These are phyloP conservation scores for Limnephilus lunatus DNA, from an alignment of 2,888 invertebrate genomes.

Conservation along the genomic window DNA sequence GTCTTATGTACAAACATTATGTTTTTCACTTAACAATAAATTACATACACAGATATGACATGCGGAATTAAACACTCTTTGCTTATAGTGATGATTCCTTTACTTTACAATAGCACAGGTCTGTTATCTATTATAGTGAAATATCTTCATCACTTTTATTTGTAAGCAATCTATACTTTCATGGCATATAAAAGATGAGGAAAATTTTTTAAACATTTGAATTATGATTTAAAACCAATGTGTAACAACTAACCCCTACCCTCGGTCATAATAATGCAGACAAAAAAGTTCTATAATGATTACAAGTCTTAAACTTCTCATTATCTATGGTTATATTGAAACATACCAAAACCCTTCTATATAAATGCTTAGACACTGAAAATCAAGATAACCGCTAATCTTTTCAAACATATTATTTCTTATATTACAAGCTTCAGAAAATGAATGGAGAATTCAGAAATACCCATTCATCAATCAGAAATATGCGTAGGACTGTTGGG, in stretches of 20 bases:
- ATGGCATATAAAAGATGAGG: neutral
- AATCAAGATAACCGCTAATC: neutral
- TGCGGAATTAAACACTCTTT: neutral
- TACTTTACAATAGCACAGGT: neutral
- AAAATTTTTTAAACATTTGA: neutral
- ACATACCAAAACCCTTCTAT: neutral
- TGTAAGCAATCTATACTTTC: neutral
- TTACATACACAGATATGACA: neutral
- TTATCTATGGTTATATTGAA: neutral
- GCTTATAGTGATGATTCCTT: neutral
- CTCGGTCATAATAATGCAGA: neutral
- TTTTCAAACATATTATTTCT: neutral
- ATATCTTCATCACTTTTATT: neutral
- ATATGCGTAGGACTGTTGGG: neutral
- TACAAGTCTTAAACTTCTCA: slow-evolving; percentile 2
- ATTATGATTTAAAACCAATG: neutral
- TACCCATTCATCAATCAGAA: too few relatives aligned
- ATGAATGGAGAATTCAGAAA: too few relatives aligned
- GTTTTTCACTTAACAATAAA: neutral
- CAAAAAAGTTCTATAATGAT: neutral
- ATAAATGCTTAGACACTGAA: neutral
- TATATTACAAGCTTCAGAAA: neutral
- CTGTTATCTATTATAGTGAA: neutral
- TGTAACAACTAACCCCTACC: neutral
- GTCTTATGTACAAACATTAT: neutral